Base-by-base conservation (phyloP, 2,888 invertebrate genomes). In the Lepidocyrtoides sp. region DNA sequence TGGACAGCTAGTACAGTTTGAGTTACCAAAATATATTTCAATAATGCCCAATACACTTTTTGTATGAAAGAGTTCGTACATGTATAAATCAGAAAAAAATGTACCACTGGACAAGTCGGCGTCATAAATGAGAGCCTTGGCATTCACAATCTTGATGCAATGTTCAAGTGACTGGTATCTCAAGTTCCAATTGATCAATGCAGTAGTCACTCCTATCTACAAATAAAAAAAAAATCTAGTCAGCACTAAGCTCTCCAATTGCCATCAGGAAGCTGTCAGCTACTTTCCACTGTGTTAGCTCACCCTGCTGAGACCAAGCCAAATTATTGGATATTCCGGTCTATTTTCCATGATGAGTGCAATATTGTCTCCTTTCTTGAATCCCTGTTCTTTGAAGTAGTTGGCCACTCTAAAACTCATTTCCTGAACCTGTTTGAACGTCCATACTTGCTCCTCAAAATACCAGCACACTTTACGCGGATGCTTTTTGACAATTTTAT, bases 151-250 rank as follows among this genome's bases (percentile, higher is more conserved):
- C 14, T 96, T 97, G 81, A 99, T 97, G 93, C 98, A 98, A 95
- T 99, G 99, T 48, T 97, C 95, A 23, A 99, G 96, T 0, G 99
- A 97, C 77, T 96, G 96, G 92, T 97, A 97, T 72, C 97, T 96
- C 94, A 99, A 96, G 95, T 99, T 99, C 89, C 98, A 98, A 95
- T 99, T 99, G 94, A 99, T 98, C 83, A 99, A 96, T 0, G 99
- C 98, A 0, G 97, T 96, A 20, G 98, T 96, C 0, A 97, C 96
- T 0, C 98, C 98, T n/a, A 98, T 85, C 95, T 99, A 98, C 3
- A 44, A 29, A 79, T 26, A 12, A 98, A 32, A n/a, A n/a, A n/a
- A n/a, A n/a, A n/a, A n/a, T n/a, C n/a, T n/a, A n/a, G n/a, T n/a
- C n/a, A n/a, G n/a, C n/a, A n/a, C n/a, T n/a, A n/a, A n/a, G n/a